Evolutionary conservation across 1,140 invertebrate species (phyloP).

Genomic region (Drosophila subpulchrella): DNA sequence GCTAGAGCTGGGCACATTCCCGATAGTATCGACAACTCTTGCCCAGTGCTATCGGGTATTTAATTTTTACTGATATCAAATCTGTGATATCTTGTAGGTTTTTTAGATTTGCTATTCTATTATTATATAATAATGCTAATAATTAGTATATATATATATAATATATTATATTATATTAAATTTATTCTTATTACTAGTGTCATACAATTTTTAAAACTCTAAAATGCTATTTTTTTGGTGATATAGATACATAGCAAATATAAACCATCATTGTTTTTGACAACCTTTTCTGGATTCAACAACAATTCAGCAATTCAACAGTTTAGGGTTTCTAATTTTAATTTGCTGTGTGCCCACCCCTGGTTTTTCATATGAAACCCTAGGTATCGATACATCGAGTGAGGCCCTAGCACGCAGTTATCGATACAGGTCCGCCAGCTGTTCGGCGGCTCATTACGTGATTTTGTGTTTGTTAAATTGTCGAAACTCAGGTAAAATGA

Average conservation of each 20-base stretch:
- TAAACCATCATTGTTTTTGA: too few species aligned
- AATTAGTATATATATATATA: too few species aligned
- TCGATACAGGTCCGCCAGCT: conserved; percentile 36
- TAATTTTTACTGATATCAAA: background rate
- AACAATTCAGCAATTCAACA: too few species aligned
- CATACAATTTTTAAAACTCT: too few species aligned
- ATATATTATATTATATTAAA: too few species aligned
- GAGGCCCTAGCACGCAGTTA: background rate
- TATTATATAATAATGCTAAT: too few species aligned
- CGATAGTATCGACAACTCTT: background rate
- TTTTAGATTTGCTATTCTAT: too few species aligned
- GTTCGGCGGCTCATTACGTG: conserved; percentile 60
- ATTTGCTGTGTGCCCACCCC: background rate
- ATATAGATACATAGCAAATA: too few species aligned
- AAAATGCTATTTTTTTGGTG: too few species aligned
- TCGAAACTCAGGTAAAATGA: conserved; percentile 86
- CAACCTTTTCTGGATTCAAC: too few species aligned
- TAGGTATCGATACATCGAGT: background rate
- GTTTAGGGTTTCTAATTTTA: too few species aligned
- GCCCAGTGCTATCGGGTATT: background rate
- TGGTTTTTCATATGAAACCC: background rate
- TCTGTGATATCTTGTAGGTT: background rate
- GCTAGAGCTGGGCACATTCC: conserved; percentile 7
- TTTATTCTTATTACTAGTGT: too few species aligned
- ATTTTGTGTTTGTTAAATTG: conserved; percentile 24